Conservation (phyloP, 2,797 vertebrate genomes). For the Antennarius maculatus region DNA sequence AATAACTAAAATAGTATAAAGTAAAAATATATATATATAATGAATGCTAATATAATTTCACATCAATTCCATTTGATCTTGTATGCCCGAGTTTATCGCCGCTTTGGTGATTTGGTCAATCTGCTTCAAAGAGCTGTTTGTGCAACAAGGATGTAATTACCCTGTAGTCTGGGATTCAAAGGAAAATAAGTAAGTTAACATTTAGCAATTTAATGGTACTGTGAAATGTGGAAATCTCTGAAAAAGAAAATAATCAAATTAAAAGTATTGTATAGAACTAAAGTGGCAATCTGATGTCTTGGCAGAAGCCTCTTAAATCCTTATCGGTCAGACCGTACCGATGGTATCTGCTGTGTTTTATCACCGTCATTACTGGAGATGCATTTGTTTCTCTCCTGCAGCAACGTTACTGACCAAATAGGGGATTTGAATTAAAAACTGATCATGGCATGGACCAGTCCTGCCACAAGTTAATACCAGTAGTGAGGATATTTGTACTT, state of each 20-base stretch:
- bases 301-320: conserved; percentile 14
- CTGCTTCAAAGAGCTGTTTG: conserved; percentile 13
- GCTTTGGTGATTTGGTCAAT: conserved; percentile 9
- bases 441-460: conserved; percentile 57
- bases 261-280: conserved; percentile 20
- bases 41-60: too few species aligned
- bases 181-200: conserved; percentile 21
- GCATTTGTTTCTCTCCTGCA: conserved; percentile 33
- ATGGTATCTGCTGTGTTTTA: conserved; percentile 50
- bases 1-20: too few species aligned
- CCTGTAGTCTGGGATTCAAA: conserved; percentile 17
- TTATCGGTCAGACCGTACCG: conserved; percentile 36
- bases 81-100: conserved; percentile 2
- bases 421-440: conserved; percentile 46
- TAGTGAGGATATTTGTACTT: conserved; percentile 63
- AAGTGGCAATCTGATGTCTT: conserved; percentile 7
- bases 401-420: conserved; percentile 36
- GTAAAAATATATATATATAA: too few species aligned
- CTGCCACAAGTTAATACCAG: conserved; percentile 65
- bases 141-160: conserved; percentile 26
- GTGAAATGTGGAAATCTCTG: conserved; percentile 6
- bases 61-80: neutral
- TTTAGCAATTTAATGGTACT: conserved; percentile 25
- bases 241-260: conserved; percentile 28
- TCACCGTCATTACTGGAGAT: conserved; percentile 50